Conservation (phyloP, 2,888 invertebrate species). For the Drosophila glabriapex region DNA sequence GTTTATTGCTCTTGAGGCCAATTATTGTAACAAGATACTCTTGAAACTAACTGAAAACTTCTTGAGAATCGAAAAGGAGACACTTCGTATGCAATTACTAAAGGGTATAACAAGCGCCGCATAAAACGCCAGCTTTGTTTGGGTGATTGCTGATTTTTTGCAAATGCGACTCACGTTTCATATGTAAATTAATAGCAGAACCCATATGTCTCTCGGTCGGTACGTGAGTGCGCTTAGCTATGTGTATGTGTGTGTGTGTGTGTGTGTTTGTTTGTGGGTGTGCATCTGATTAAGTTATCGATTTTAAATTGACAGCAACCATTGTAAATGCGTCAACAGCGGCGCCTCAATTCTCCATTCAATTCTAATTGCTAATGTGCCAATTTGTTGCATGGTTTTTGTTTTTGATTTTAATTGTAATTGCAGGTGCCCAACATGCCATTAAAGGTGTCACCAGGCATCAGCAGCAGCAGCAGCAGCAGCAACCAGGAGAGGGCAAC, state of each 20-base stretch:
- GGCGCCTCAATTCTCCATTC: constrained; percentile 49
- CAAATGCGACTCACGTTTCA: constrained; percentile 63
- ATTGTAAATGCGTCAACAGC: constrained; percentile 28
- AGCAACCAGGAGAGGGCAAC: constrained; percentile 24
- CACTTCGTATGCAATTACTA: neutral
- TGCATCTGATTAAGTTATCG: constrained; percentile 48
- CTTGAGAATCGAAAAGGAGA: neutral
- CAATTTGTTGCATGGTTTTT: constrained; percentile 44
- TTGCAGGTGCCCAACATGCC: constrained; percentile 85
- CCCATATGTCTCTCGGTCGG: constrained; percentile 7
- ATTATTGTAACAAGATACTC: constrained; percentile 14
- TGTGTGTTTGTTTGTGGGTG: neutral
- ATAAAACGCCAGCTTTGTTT: constrained; percentile 3
- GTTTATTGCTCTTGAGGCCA: constrained; percentile 2
- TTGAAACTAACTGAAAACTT: neutral
- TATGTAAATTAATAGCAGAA: constrained; percentile 61
- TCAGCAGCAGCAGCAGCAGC: neutral
- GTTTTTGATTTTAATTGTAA: constrained; percentile 51
- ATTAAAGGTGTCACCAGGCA: constrained; percentile 65
- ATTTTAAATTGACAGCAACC: constrained; percentile 55
- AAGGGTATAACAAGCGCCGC: constrained; percentile 30
- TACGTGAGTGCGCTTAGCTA: neutral
- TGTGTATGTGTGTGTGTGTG: neutral
- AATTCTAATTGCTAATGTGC: constrained; percentile 44
- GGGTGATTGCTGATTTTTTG: constrained; percentile 28